Evolutionary conservation across 2,113 vertebrate species (phyloP).

Genomic region (Pontoporia blainvillei): DNA sequence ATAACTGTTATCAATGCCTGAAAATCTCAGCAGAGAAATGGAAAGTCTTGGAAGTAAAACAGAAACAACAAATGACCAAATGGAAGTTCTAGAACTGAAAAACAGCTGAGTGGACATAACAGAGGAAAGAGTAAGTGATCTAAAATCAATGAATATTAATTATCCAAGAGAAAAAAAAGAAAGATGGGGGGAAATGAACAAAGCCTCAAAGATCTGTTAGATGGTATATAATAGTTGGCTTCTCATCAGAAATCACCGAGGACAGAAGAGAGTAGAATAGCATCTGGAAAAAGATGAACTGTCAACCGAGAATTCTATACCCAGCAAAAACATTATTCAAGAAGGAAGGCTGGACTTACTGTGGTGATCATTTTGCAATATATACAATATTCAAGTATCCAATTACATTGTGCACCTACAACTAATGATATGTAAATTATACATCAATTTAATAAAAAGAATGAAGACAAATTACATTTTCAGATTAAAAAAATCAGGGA

Average conservation of each 20-base stretch:
- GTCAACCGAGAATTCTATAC: background rate
- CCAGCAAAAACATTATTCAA: background rate
- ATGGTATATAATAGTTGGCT: background rate
- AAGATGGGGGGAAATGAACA: background rate
- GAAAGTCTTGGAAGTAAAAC: background rate
- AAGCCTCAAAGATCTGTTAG: background rate
- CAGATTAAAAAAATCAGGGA: background rate
- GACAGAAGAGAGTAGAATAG: background rate
- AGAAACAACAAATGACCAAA: background rate
- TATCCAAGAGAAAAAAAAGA: background rate
- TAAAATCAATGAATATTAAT: background rate
- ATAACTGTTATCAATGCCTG: background rate
- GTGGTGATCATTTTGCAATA: background rate
- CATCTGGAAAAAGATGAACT: background rate
- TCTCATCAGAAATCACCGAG: background rate
- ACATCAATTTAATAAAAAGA: background rate
- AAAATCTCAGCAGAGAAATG: background rate
- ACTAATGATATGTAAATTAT: background rate
- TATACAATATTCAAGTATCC: background rate
- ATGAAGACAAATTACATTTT: background rate
- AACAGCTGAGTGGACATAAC: background rate
- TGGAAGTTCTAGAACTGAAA: conserved; percentile 2
- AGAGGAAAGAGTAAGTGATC: background rate
- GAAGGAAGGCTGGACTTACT: background rate
- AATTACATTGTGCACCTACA: background rate